Base-by-base conservation (phyloP, 2,888 invertebrate genomes). In the Xestia rhomboidea region DNA sequence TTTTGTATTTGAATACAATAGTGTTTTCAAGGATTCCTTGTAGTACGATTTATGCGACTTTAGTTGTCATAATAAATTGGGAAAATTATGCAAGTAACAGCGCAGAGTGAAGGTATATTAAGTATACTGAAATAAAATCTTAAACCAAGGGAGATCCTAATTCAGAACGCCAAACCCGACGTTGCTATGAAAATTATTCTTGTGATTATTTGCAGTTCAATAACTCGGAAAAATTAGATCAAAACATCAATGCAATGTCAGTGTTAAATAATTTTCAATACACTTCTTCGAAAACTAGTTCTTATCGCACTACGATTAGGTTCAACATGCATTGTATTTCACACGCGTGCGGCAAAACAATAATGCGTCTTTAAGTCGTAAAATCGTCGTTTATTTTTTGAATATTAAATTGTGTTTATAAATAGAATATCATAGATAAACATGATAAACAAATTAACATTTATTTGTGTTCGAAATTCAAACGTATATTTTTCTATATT, bases 1-100 rank as follows among this genome's bases (percentile, higher is more conserved):
- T 81, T 79, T 68, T 79, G 74, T 70, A 87, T 89, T 89, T 83
- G 78, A 89, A 90, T 89, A 91, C 89, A 91, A 91, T 89, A 83
- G 84, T 71, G 73, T 84, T 80, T 83, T 82, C 76, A 80, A 86
- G 74, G 77, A 76, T 74, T 69, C 68, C 57, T 81, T 76, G 79
- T 76, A 64, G 27, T 54, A 34, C 30, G 11, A 68, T 60, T 68
- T 41, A 79, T 62, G 49, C 27, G 18, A 38, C 67, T 64, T 13
- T 38, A 24, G 54, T 8, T 30, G n/a, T 30, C 63, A 51, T 49
- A 80, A 41, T 46, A 79, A 34, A 18, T 54, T 30, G 21, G 34
- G 54, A 27, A 73, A 57, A 49, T 30, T 41, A 57, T 46, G n/a
- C 54, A 63, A 54, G 46, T 72, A 21, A 21, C 64, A 18, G 8